Evolutionary conservation across 2,797 vertebrate species (phyloP).

Genomic region (Notoglanidium macrostoma): DNA sequence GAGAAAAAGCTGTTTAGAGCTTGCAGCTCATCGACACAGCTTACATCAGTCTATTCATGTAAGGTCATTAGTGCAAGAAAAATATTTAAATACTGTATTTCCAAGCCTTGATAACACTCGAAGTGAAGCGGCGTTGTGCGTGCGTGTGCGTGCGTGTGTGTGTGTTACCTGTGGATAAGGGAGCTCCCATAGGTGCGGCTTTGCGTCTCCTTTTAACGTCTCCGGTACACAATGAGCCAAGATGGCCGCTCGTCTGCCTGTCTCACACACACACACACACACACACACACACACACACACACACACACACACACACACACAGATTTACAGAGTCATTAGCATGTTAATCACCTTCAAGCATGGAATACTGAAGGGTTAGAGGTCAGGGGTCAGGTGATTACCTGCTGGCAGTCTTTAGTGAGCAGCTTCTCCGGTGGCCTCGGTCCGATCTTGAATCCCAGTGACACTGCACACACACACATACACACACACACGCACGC

Average conservation of each 20-base stretch:
- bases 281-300: slow-evolving; percentile 5
- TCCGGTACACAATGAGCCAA: slow-evolving; percentile 94
- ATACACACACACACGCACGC: not conserved
- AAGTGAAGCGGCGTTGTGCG: not conserved
- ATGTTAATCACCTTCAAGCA: not conserved
- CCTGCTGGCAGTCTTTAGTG: slow-evolving; percentile 94
- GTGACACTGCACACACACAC: slow-evolving; percentile 72
- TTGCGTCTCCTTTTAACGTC: slow-evolving; percentile 97
- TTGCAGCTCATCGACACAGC: not conserved
- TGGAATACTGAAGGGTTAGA: not conserved
- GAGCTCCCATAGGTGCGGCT: slow-evolving; percentile 89
- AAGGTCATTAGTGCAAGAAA: not conserved
- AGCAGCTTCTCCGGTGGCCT: slow-evolving; percentile 82
- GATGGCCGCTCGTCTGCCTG: slow-evolving; percentile 97
- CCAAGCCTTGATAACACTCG: too few relatives aligned
- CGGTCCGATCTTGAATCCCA: slow-evolving; percentile 87
- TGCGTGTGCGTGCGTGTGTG: not conserved
- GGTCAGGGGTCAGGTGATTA: slow-evolving; percentile 61
- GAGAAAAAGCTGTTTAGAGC: not conserved
- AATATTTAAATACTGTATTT: too few relatives aligned
- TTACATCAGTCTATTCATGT: not conserved
- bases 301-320: slow-evolving; percentile 41
- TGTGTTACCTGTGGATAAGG: slow-evolving; percentile 82
- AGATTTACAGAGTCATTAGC: slow-evolving; percentile 8
- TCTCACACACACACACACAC: slow-evolving; percentile 38